phyloP scores from a whole-genome alignment of 2,113 vertebrate species.

The Penelope pileata region DNA sequence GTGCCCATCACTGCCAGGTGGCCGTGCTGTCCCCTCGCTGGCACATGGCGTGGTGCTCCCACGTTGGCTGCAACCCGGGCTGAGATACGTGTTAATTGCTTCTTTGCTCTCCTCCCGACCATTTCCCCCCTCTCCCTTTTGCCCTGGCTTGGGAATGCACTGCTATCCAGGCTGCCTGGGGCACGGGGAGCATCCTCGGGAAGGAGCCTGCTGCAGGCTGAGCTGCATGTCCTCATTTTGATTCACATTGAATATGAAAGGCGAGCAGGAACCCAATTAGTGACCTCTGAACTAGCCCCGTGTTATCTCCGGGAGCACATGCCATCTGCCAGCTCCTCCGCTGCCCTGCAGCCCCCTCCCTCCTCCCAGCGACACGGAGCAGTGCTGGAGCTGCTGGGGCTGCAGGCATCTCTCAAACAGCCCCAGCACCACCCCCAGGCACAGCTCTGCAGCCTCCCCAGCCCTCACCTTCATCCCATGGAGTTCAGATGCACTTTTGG shows the following conservation, averaged over 20 bases:
- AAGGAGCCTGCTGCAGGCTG: not conserved
- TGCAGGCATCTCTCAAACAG: not conserved
- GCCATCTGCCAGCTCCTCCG: not conserved
- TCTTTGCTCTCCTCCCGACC: not conserved
- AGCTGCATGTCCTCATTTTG: constrained; percentile 29
- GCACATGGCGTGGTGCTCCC: accelerated
- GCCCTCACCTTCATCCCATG: not conserved
- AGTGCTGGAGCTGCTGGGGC: not conserved
- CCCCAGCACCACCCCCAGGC: no score
- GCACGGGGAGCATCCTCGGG: not conserved
- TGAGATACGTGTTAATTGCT: not conserved
- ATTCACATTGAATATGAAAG: constrained; percentile 27
- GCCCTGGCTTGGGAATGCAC: not conserved
- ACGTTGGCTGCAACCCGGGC: no score
- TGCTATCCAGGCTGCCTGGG: not conserved
- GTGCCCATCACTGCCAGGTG: not conserved
- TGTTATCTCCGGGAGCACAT: constrained; percentile 62
- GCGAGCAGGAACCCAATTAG: constrained; percentile 71
- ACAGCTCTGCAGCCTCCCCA: not conserved
- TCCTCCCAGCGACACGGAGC: not conserved
- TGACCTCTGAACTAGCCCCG: constrained; percentile 61
- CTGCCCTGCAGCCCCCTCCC: accelerated
- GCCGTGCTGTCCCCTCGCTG: not conserved
- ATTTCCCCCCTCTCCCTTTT: not conserved
- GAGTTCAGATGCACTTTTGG: accelerated